phyloP scores from a whole-genome alignment of 2,888 invertebrate species.

The Pollenia labialis region DNA sequence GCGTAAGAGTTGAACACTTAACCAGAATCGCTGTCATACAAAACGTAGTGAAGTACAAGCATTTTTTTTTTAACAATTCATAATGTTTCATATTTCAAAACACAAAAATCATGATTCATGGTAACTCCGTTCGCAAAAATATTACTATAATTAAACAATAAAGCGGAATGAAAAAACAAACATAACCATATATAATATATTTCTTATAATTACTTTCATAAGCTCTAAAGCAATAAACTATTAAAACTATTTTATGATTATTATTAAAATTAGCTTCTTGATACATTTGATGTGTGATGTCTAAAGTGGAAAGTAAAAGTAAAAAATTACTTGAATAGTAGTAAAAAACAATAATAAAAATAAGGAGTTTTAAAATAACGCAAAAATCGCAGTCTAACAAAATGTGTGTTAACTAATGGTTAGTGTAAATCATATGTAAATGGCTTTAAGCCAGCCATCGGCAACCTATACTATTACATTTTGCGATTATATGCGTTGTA shows the following conservation, averaged over 20 bases:
- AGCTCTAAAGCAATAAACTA: slow-evolving; percentile 72
- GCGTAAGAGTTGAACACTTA: slow-evolving; percentile 20
- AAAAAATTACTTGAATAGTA: neutral
- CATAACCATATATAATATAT: slow-evolving; percentile 50
- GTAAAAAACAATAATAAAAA: too few relatives aligned
- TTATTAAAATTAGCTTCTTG: slow-evolving; percentile 61
- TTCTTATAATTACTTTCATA: slow-evolving; percentile 62
- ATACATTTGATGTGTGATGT: slow-evolving; percentile 65
- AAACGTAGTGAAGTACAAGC: neutral
- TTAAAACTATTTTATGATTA: slow-evolving; percentile 66
- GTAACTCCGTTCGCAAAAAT: slow-evolving; percentile 9
- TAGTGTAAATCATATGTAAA: too few relatives aligned
- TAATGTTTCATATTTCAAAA: neutral
- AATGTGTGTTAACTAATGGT: too few relatives aligned
- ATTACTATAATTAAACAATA: slow-evolving; percentile 52
- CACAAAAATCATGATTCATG: neutral
- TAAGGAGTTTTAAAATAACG: too few relatives aligned
- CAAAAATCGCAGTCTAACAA: too few relatives aligned
- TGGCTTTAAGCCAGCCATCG: too few relatives aligned
- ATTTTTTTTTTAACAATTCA: neutral
- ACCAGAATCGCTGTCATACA: neutral
- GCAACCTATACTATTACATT: too few relatives aligned
- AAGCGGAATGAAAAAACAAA: slow-evolving; percentile 56
- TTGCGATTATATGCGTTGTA: too few relatives aligned
- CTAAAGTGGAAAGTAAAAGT: slow-evolving; percentile 30